Percentiles rank a stretch among this genome's conserved stretches.
phyloP scores from a whole-genome alignment of 2,113 vertebrate species.

The Setophaga petechia region DNA sequence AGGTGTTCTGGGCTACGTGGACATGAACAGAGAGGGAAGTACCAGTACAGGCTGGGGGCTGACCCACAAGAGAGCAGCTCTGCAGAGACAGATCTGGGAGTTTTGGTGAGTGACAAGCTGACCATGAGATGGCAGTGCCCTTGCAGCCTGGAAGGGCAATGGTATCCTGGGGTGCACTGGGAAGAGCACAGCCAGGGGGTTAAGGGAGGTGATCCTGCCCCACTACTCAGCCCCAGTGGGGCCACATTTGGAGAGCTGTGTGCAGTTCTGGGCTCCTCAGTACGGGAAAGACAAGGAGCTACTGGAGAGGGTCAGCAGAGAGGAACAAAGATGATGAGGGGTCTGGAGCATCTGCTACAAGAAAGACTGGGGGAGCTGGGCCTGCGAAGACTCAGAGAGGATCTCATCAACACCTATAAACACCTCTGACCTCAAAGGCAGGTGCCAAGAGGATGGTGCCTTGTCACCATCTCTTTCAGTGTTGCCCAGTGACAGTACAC shows the following conservation, averaged over 20 bases:
- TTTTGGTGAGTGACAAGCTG: not conserved
- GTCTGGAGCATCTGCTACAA: rapidly evolving
- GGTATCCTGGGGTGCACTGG: not conserved
- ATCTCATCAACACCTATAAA: not conserved
- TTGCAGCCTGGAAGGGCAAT: not conserved
- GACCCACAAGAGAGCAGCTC: not conserved
- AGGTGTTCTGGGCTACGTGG: not conserved
- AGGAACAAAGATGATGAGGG: not conserved
- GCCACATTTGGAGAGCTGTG: not conserved
- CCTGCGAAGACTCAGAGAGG: not conserved
- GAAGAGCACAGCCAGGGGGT: not conserved
- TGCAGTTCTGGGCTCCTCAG: not conserved
- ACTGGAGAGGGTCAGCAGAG: not conserved
- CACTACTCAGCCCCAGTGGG: not conserved
- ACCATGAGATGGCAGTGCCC: not conserved
- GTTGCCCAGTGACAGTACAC: not conserved
- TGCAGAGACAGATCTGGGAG: not conserved
- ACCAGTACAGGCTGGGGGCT: not conserved
- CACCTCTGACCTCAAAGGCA: not conserved
- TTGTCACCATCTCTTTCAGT: not conserved
- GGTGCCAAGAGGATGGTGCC: not conserved
- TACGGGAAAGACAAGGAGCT: not conserved
- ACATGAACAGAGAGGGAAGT: not conserved
- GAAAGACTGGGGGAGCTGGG: not conserved
- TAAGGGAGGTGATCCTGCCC: not conserved